phyloP scores from a whole-genome alignment of 2,888 invertebrate genomes.

The Octonoba sinensis region DNA sequence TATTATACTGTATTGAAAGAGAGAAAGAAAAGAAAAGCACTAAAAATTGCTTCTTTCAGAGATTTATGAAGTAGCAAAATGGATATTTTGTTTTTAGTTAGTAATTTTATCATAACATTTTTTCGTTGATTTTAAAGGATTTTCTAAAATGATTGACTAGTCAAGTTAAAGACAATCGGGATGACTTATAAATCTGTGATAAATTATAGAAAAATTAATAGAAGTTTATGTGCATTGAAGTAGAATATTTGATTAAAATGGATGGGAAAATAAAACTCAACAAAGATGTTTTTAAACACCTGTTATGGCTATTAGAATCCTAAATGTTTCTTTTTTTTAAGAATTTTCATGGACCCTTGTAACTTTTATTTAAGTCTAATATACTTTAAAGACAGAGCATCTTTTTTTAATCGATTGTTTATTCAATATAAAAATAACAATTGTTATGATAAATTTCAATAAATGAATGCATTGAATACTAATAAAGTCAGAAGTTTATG shows the following conservation, averaged over 20 bases:
- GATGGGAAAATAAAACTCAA: neutral
- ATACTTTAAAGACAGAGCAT: too few species aligned
- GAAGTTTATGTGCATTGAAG: neutral
- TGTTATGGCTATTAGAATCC: neutral
- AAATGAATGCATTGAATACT: too few species aligned
- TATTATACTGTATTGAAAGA: too few species aligned
- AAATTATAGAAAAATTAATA: constrained; percentile 4
- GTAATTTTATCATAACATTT: neutral
- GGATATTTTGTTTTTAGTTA: neutral
- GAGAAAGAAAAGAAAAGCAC: too few species aligned
- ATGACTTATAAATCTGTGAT: constrained; percentile 46
- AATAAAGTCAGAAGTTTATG: too few species aligned
- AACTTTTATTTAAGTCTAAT: too few species aligned
- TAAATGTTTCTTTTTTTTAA: too few species aligned
- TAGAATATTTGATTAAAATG: neutral
- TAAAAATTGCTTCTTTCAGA: too few species aligned
- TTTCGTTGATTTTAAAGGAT: neutral
- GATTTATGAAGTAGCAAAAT: neutral
- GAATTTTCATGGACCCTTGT: too few species aligned
- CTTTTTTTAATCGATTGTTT: too few species aligned
- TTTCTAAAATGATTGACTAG: constrained; percentile 7
- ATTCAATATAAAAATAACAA: too few species aligned
- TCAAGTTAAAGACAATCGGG: constrained; percentile 43
- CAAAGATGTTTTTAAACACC: neutral
- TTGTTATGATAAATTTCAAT: too few species aligned